Evolutionary conservation across 2,888 invertebrate species (phyloP), one percentile per base, ranked within the genome.

Genomic region (Eurois occulta): DNA sequence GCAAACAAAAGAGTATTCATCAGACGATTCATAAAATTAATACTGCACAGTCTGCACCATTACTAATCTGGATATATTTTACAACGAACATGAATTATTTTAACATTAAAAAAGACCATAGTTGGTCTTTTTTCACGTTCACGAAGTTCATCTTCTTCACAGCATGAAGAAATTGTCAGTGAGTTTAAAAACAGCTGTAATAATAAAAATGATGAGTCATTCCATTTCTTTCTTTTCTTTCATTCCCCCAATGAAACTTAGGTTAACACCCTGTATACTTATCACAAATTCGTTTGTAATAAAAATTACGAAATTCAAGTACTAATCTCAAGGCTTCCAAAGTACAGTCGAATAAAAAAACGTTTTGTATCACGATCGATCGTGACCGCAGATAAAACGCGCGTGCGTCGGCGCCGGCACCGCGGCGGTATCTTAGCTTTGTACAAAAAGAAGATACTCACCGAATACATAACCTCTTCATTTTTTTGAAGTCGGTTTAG

Each of bases 341-440:
- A 70, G 66, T 77, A 84, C 73, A 73, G 58, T 28, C 43, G 75
- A 80, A 85, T 68, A 88, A 86, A 85, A 88, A 89, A 90, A 89
- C 80, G 86, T 84, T 86, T 78, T 84, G 81, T 88, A 87, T 91
- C 90, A 90, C 91, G 91, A 90, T 83, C 85, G 91, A 91, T 93
- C 93, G 93, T 93, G 93, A 93, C 92, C 84, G 89, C 77, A 80
- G 89, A 90, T 90, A 90, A 86, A 75, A 84, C 28, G 83, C 87
- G 88, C 77, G 89, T 90, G 89, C 88, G 75, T 77, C 73, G 65
- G 64, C 77, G 77, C 41, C 32, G 41, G 52, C 76, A 78, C 83
- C 60, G 64, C 73, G 85, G 72, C 68, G 64, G 77, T 74, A 32
- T 71, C 76, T 48, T 76, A 55, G 28, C 65, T 72, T 73, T 67